phyloP scores from a whole-genome alignment of 2,797 vertebrate species.

The Agapornis canus region DNA sequence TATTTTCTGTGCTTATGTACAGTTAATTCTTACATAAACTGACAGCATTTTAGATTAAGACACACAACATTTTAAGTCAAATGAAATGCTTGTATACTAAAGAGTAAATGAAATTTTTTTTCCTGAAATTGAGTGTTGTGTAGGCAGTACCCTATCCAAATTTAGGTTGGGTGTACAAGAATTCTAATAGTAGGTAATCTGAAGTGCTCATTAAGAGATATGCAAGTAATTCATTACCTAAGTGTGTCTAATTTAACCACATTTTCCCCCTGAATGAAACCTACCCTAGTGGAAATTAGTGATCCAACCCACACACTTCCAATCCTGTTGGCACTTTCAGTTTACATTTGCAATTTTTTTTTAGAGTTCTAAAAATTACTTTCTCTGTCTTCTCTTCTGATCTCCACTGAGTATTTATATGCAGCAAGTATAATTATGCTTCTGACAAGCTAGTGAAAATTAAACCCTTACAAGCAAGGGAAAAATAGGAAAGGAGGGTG shows the following conservation, averaged over 20 bases:
- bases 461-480: constrained; percentile 46
- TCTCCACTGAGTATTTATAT: constrained; percentile 66
- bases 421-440: constrained; percentile 67
- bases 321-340: constrained; percentile 8
- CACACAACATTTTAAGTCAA: not conserved
- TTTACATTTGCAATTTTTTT: constrained; percentile 52
- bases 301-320: constrained; percentile 24
- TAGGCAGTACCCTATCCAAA: constrained; percentile 20
- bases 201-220: constrained; percentile 50
- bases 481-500: not conserved
- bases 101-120: constrained; percentile 44
- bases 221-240: constrained; percentile 51
- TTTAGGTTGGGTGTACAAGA: constrained; percentile 6
- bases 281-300: constrained; percentile 34
- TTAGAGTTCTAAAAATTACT: constrained; percentile 66
- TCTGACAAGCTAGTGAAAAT: constrained; percentile 69
- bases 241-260: constrained; percentile 48
- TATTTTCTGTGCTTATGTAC: not conserved
- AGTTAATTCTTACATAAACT: not conserved
- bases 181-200: constrained; percentile 48
- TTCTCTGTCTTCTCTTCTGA: constrained; percentile 52
- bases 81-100: constrained; percentile 14
- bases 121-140: constrained; percentile 11
- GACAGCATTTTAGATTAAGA: not conserved
- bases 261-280: constrained; percentile 36